Base-by-base conservation (phyloP, 1,140 invertebrate genomes). In the Triops cancriformis region DNA sequence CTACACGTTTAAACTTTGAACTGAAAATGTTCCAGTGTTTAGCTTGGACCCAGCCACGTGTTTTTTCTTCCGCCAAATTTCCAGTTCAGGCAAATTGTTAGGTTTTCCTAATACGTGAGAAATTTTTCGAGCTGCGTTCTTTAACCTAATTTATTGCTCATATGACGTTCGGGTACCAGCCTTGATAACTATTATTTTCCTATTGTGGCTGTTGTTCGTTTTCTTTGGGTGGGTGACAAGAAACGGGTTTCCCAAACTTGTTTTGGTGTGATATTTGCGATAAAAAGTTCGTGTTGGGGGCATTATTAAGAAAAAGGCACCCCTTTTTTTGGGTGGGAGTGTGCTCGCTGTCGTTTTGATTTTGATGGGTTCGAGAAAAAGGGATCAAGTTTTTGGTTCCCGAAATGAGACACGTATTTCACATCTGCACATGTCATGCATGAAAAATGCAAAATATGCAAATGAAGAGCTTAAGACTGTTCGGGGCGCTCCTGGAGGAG, bases 341-440 rank as follows among this genome's bases (percentile, higher is more conserved):
- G 23, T 64, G 51, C 23, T 64, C 18, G 51, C 51, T 64, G 51
- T 64, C 51, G 51, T 64, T 64, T 64, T 64, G 51, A 64, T 64
- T 64, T 64, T 64, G 51, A 64, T 64, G 51, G 51, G 51, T n/a
- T 37, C 51, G 23, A 23, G 18, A 64, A 23, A 23, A 64, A 64
- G 51, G 45, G 51, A 64, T 64, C 51, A 64, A 23, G n/a, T 10
- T 64, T 18, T 37, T 37, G 31, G 7, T 37, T 64, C 51, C 23
- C 23, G 51, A 64, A 64, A 64, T 64, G 51, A 64, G 51, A 64
- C 51, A 64, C 51, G 51, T 64, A 64, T 64, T 64, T 64, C 51
- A 64, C 51, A 64, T 64, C 51, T 64, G 51, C 51, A 64, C 51
- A 64, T 64, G 51, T 64, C 51, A 64, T 64, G 51, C 51, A 64